A percentile compares a stretch with the other conserved stretches of the same genome.
These are phyloP conservation scores for Cranoglanis bouderius DNA, from an alignment of 2,113 vertebrate species.

Conservation along the genomic window DNA sequence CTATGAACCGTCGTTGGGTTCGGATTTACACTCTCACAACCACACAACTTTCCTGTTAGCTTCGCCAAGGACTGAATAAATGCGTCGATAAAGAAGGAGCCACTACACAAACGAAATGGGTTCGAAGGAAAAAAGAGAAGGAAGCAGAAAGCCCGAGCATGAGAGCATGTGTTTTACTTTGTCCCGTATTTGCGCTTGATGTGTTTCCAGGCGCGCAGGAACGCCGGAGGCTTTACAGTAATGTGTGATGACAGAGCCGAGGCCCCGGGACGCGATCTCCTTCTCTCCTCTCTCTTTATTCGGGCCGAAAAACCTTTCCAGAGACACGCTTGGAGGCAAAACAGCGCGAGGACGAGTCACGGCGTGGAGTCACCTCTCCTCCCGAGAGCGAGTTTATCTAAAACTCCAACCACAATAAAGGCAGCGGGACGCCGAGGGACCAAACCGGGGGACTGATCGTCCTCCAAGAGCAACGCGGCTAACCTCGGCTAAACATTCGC, in stretches of 20 bases:
- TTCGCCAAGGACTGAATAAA: not conserved
- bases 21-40: not conserved
- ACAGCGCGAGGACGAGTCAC: slow-evolving; percentile 74
- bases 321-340: slow-evolving; percentile 46
- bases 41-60: not conserved
- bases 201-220: slow-evolving; percentile 25
- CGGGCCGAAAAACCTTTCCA: slow-evolving; percentile 42
- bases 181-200: slow-evolving; percentile 22
- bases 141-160: slow-evolving; percentile 15
- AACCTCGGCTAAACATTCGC: slow-evolving; percentile 73
- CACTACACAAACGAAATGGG: not conserved
- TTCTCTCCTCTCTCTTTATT: slow-evolving; percentile 32
- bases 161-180: slow-evolving; percentile 29
- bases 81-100: not conserved
- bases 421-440: slow-evolving; percentile 72
- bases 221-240: slow-evolving; percentile 59
- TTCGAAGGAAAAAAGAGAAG: not conserved
- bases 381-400: slow-evolving; percentile 83
- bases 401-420: slow-evolving; percentile 84
- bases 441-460: slow-evolving; percentile 75
- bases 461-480: slow-evolving; percentile 83
- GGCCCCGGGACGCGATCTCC: slow-evolving; percentile 63
- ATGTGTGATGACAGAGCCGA: slow-evolving; percentile 79
- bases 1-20: not conserved
- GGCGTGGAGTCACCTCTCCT: slow-evolving; percentile 75